Evolutionary conservation across 2,888 invertebrate genomes (phyloP).

Genomic region (Yponomeuta sedellus): DNA sequence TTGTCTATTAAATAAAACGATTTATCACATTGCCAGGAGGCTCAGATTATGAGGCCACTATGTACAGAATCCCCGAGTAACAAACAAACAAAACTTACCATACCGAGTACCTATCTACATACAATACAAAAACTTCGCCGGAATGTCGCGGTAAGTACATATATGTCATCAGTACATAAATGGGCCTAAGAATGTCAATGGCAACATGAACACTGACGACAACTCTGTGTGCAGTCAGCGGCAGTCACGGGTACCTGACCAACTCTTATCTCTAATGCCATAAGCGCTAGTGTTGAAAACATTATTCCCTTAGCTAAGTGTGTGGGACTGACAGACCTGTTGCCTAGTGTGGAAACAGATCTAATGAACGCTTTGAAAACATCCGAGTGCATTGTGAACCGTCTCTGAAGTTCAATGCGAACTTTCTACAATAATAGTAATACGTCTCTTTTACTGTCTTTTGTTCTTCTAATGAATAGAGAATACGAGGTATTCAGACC

Average conservation of each 20-base stretch:
- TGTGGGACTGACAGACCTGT: no score
- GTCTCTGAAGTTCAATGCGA: constrained; percentile 33
- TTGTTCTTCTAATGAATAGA: constrained; percentile 8
- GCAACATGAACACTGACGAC: not conserved
- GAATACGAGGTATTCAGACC: not conserved
- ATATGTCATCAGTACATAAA: not conserved
- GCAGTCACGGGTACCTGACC: no score
- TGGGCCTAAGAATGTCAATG: constrained; percentile 1
- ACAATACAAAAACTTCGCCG: not conserved
- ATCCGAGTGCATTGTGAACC: constrained; percentile 20
- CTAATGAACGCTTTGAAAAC: constrained; percentile 35
- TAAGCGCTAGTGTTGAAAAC: no score
- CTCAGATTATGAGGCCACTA: no score
- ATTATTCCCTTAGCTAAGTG: not conserved
- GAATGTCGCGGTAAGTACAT: not conserved
- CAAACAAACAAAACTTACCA: no score
- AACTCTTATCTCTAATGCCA: no score
- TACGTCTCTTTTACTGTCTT: constrained; percentile 18
- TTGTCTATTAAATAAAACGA: no score
- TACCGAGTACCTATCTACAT: no score
- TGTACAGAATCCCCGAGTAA: no score
- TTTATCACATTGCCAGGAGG: no score
- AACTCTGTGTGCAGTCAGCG: no score
- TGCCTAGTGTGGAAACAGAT: constrained; percentile 23
- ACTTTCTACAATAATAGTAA: constrained; percentile 28